Evolutionary conservation across 2,797 vertebrate species (phyloP).

Genomic region (Melanotaenia boesemani): DNA sequence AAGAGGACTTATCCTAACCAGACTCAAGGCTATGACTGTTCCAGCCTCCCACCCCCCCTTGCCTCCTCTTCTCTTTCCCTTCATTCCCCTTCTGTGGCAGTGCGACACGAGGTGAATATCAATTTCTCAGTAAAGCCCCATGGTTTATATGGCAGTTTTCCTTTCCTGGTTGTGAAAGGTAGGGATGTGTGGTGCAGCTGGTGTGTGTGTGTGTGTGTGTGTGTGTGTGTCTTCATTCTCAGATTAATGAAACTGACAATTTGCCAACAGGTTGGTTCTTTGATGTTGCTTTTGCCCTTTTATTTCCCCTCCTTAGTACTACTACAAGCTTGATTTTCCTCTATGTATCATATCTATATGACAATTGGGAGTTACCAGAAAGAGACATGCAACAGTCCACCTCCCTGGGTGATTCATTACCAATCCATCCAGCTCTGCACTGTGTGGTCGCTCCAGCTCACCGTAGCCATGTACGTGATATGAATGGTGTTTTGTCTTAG

Average conservation of each 20-base stretch:
- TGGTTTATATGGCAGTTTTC: slow-evolving; percentile 58
- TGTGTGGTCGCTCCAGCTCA: slow-evolving; percentile 75
- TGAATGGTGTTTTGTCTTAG: slow-evolving; percentile 78
- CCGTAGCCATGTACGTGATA: slow-evolving; percentile 76
- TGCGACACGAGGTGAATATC: slow-evolving; percentile 79
- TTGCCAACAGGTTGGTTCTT: slow-evolving; percentile 69
- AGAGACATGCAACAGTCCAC: slow-evolving; percentile 78
- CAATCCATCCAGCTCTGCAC: slow-evolving; percentile 72
- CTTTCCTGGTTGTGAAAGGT: slow-evolving; percentile 59
- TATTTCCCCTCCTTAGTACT: slow-evolving; percentile 21
- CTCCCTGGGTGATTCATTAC: slow-evolving; percentile 79
- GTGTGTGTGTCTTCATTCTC: slow-evolving; percentile 14
- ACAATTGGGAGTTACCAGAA: slow-evolving; percentile 72
- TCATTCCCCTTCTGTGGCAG: slow-evolving; percentile 44
- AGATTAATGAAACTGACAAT: slow-evolving; percentile 19
- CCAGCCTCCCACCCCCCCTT: slow-evolving; percentile 44
- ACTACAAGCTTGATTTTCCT: slow-evolving; percentile 42
- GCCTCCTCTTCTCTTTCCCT: slow-evolving; percentile 31
- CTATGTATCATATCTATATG: slow-evolving; percentile 55
- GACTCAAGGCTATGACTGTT: slow-evolving; percentile 62
- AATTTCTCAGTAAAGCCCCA: slow-evolving; percentile 67
- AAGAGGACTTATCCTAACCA: slow-evolving; percentile 75
- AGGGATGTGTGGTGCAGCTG: slow-evolving; percentile 34
- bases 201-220: not conserved
- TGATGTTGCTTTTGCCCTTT: not conserved